phyloP scores from a whole-genome alignment of 2,797 vertebrate genomes.

The Limnodromus scolopaceus region DNA sequence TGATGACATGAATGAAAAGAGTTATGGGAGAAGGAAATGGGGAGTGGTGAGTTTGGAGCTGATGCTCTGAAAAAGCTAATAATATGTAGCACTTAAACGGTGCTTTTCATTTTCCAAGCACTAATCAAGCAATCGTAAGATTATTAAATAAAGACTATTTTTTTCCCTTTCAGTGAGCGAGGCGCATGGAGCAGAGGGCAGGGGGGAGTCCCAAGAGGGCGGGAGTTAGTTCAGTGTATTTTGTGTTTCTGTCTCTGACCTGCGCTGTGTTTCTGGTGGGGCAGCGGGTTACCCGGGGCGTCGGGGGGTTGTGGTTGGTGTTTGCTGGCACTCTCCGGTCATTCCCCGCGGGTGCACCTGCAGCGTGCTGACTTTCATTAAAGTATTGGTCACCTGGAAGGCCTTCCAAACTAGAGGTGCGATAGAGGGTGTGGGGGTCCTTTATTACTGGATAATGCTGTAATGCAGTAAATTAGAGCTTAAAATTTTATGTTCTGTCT shows the following conservation, averaged over 20 bases:
- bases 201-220: not conserved
- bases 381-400: conserved; percentile 20
- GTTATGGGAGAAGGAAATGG: not conserved
- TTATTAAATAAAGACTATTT: not conserved
- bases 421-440: not conserved
- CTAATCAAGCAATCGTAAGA: not conserved
- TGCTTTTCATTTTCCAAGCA: not conserved
- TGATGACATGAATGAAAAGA: conserved; percentile 54
- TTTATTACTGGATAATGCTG: not conserved
- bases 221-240: not conserved
- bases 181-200: not conserved
- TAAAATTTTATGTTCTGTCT: not conserved
- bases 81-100: not conserved
- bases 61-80: conserved; percentile 10
- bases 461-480: not conserved
- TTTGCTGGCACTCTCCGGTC: not conserved
- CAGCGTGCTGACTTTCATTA: not conserved
- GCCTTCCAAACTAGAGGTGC: not conserved
- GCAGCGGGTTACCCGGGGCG: not conserved
- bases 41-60: not conserved
- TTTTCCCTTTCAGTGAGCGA: not conserved
- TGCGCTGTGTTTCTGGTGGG: not conserved
- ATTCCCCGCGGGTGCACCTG: not conserved
- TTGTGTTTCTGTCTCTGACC: not conserved
- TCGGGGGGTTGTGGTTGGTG: not conserved